These are phyloP conservation scores for Rhinatrema bivittatum DNA, from an alignment of 2,797 vertebrate species.

Conservation along the genomic window DNA sequence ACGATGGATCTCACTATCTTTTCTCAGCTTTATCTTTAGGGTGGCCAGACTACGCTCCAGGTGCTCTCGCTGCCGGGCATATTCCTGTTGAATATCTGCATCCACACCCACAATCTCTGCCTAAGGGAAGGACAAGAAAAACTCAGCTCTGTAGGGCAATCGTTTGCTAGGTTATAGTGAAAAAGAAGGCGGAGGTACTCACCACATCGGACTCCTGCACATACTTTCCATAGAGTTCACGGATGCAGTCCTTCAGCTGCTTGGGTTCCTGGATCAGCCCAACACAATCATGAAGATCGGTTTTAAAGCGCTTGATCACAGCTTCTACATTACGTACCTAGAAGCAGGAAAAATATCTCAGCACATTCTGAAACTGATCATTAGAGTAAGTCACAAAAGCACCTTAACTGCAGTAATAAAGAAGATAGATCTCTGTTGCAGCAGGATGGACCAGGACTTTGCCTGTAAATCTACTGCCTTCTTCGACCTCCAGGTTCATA, in stretches of 20 bases:
- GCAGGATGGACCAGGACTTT: too few species aligned
- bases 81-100: conserved; percentile 59
- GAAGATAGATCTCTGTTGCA: too few species aligned
- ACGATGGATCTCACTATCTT: conserved; percentile 64
- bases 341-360: conserved; percentile 15
- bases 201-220: conserved; percentile 64
- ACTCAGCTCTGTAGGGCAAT: too few species aligned
- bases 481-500: too few species aligned
- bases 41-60: conserved; percentile 68
- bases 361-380: conserved; percentile 2
- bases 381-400: not conserved
- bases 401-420: too few species aligned
- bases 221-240: conserved; percentile 61
- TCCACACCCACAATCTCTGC: conserved; percentile 58
- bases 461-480: too few species aligned
- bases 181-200: too few species aligned
- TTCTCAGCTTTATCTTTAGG: conserved; percentile 65
- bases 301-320: conserved; percentile 66
- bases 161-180: too few species aligned
- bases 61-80: conserved; percentile 59
- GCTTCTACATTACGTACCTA: conserved; percentile 65
- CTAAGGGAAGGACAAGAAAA: conserved; percentile 44
- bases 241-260: conserved; percentile 69
- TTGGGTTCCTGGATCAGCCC: conserved; percentile 74
- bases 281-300: conserved; percentile 70